Evolutionary conservation across 2,797 vertebrate genomes (phyloP).

Genomic region (Xenops minutus): DNA sequence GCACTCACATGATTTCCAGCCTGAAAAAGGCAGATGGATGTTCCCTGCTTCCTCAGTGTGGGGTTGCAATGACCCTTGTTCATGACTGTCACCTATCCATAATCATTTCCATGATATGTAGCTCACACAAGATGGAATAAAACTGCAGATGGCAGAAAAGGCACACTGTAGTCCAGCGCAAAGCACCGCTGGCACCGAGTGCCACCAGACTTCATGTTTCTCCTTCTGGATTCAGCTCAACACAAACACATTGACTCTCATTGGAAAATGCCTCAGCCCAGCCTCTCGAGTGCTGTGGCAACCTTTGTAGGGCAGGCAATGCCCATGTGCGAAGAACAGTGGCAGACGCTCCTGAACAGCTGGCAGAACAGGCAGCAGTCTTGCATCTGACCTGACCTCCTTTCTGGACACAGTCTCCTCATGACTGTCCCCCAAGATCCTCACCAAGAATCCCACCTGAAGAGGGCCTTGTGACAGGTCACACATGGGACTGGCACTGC

Average conservation of each 20-base stretch:
- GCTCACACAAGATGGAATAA: neutral
- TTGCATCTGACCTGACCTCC: neutral
- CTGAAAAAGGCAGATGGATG: neutral
- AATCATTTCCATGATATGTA: neutral
- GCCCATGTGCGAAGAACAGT: neutral
- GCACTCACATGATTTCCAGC: neutral
- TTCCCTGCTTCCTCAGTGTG: neutral
- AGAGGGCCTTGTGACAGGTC: neutral
- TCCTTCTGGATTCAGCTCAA: neutral
- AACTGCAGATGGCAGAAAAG: neutral
- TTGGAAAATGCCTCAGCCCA: neutral
- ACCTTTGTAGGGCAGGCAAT: neutral
- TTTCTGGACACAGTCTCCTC: neutral
- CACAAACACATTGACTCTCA: neutral
- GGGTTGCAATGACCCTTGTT: neutral
- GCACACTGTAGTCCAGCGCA: neutral
- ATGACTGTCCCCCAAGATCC: neutral
- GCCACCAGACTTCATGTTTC: neutral
- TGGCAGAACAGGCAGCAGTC: neutral
- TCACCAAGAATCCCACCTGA: neutral
- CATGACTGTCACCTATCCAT: neutral
- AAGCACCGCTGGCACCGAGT: neutral
- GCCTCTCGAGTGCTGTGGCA: neutral
- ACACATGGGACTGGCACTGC: neutral
- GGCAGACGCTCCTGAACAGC: rapidly evolving